phyloP scores from a whole-genome alignment of 2,888 invertebrate species.

The Drosophila mercatorum region DNA sequence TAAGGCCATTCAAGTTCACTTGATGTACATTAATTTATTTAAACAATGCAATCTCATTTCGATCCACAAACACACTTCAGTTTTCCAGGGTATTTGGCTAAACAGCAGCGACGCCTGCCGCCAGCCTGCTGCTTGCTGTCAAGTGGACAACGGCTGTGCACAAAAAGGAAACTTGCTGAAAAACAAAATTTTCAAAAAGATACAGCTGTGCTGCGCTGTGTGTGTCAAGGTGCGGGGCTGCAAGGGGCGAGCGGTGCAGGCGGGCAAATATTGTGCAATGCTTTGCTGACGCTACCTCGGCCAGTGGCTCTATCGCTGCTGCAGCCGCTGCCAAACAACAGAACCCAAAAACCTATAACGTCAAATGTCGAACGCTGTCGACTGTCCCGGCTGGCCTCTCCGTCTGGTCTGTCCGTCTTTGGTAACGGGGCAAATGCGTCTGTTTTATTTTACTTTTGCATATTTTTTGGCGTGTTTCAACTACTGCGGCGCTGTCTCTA shows the following conservation, averaged over 20 bases:
- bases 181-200: conserved; percentile 23
- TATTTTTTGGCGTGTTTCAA: conserved; percentile 81
- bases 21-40: not conserved
- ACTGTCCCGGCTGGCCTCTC: conserved; percentile 17
- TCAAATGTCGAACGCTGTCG: conserved; percentile 75
- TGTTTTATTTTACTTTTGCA: conserved; percentile 81
- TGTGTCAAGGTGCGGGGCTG: conserved; percentile 5
- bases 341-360: conserved; percentile 67
- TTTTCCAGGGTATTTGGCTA: conserved; percentile 22
- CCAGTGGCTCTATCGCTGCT: conserved; percentile 8
- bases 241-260: not conserved
- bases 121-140: conserved; percentile 47
- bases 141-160: conserved; percentile 67
- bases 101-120: not conserved
- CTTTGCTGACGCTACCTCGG: conserved; percentile 29
- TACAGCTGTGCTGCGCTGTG: conserved; percentile 15
- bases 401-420: conserved; percentile 1
- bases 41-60: not conserved
- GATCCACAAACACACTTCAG: not conserved
- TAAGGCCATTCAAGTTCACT: not conserved
- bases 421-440: conserved; percentile 62
- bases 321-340: conserved; percentile 77
- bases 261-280: conserved; percentile 72
- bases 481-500: conserved; percentile 79
- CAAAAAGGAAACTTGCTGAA: conserved; percentile 33